phyloP scores from a whole-genome alignment of 2,113 vertebrate genomes.

The Casuarius casuarius region DNA sequence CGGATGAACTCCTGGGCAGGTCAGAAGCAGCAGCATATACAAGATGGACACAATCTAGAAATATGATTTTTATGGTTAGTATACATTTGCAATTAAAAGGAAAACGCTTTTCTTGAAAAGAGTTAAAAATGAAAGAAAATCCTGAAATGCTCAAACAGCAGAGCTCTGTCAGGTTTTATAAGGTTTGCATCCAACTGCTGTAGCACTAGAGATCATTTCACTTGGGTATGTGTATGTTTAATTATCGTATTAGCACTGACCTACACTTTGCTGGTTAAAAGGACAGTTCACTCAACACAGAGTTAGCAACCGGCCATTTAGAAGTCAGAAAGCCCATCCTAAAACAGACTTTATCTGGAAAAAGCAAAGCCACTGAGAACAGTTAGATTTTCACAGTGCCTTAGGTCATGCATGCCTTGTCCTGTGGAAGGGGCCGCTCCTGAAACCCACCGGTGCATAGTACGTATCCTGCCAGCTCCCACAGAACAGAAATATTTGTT shows the following conservation, averaged over 20 bases:
- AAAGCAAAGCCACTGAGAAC: background rate
- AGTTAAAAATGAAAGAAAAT: background rate
- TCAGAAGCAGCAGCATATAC: background rate
- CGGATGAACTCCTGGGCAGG: background rate
- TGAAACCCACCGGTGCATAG: background rate
- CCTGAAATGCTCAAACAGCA: background rate
- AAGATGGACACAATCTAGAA: background rate
- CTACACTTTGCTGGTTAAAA: background rate
- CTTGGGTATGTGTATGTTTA: background rate
- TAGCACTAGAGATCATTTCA: background rate
- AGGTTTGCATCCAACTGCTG: background rate
- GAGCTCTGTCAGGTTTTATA: background rate
- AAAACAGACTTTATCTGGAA: background rate
- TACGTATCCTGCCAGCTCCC: background rate
- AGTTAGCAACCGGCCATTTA: background rate
- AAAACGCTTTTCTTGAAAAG: background rate
- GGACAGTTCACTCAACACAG: background rate
- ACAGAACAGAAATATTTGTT: background rate
- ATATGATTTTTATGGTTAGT: background rate
- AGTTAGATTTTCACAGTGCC: background rate
- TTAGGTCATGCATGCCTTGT: background rate
- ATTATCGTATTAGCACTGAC: background rate
- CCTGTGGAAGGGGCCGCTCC: background rate
- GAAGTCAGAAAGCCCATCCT: background rate
- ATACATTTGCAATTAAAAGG: background rate